Conservation (phyloP, 1,140 invertebrate species). For the Pentalonia nigronervosa region DNA sequence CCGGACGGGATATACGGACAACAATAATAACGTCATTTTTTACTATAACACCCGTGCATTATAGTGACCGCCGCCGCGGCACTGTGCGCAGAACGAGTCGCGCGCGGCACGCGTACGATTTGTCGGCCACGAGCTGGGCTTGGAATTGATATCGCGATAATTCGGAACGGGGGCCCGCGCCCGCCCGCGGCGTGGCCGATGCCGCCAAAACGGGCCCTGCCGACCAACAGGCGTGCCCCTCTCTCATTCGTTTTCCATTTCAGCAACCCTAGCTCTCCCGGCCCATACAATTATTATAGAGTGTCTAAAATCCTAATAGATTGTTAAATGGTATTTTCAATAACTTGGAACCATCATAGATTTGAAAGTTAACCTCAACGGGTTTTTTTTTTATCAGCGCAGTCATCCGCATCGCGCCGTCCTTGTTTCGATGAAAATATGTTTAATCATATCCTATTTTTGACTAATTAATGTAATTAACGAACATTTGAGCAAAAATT, state of each 20-base stretch:
- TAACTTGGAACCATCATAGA: too few relatives aligned
- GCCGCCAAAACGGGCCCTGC: not conserved
- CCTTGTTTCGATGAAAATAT: too few relatives aligned
- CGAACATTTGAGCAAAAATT: too few relatives aligned
- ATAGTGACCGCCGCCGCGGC: not conserved
- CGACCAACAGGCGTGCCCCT: not conserved
- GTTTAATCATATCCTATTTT: too few relatives aligned
- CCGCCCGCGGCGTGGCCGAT: not conserved
- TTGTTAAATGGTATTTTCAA: too few relatives aligned
- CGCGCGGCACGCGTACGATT: not conserved
- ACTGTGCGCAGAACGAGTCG: not conserved
- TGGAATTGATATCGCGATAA: not conserved
- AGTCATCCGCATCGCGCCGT: too few relatives aligned
- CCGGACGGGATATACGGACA: not conserved
- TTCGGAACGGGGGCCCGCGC: not conserved
- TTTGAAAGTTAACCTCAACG: too few relatives aligned
- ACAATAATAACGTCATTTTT: not conserved
- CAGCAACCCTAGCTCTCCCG: not conserved
- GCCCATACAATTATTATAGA: too few relatives aligned
- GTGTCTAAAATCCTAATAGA: too few relatives aligned
- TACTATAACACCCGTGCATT: not conserved
- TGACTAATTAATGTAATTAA: too few relatives aligned
- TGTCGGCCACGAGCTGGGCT: not conserved
- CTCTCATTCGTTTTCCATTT: not conserved
- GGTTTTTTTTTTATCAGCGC: too few relatives aligned